Conservation (phyloP, 2,888 invertebrate species). For the Empis stercorea region DNA sequence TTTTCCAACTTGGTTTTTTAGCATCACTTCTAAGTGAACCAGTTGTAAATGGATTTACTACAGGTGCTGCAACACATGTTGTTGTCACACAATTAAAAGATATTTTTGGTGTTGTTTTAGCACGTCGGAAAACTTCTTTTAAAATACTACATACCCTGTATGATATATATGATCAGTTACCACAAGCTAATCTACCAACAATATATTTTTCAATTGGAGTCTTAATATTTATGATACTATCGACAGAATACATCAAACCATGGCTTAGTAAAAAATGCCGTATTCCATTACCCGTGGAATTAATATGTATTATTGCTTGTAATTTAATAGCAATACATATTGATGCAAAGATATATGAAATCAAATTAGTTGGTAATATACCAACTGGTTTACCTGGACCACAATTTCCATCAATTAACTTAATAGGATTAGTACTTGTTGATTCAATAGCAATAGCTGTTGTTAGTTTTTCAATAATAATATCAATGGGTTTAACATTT, state of each 20-base stretch:
- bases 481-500: constrained; percentile 64
- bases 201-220: constrained; percentile 48
- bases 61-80: constrained; percentile 58
- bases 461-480: constrained; percentile 57
- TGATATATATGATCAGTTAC: neutral
- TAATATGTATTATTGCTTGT: constrained; percentile 54
- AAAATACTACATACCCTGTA: constrained; percentile 37
- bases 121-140: constrained; percentile 45
- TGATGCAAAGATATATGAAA: too few species aligned
- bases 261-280: constrained; percentile 43
- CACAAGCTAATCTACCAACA: constrained; percentile 45
- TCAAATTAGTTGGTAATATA: constrained; percentile 51
- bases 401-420: constrained; percentile 41
- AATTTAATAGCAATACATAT: constrained; percentile 45
- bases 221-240: constrained; percentile 45
- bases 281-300: constrained; percentile 62
- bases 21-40: constrained; percentile 50
- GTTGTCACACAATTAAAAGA: constrained; percentile 54
- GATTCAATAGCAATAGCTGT: constrained; percentile 55
- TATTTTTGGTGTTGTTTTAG: constrained; percentile 44
- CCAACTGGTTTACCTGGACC: constrained; percentile 55
- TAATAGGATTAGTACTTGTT: constrained; percentile 42
- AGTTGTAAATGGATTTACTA: constrained; percentile 55
- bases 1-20: constrained; percentile 46
- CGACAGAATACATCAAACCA: constrained; percentile 53